These are phyloP conservation scores for Eulemur mongoz DNA, from an alignment of 2,797 vertebrate genomes.

Conservation along the genomic window DNA sequence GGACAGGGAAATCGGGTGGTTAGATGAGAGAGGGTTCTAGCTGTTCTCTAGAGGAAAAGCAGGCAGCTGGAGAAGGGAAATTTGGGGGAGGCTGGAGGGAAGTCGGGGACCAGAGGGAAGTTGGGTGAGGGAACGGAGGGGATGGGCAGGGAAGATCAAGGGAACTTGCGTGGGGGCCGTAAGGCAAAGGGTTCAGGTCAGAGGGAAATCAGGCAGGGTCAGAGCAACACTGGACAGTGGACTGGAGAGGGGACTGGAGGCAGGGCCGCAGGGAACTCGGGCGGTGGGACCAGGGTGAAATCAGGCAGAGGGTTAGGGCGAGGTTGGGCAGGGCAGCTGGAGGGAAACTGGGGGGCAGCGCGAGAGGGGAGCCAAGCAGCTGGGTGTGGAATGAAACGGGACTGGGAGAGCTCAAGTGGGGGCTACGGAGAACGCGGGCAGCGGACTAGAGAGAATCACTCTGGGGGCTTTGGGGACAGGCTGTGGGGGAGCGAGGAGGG, in stretches of 20 bases:
- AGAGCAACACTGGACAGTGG: background rate
- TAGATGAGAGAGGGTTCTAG: background rate
- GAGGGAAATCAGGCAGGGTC: background rate
- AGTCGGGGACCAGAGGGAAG: background rate
- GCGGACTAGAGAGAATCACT: background rate
- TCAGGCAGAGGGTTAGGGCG: background rate
- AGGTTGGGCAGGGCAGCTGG: background rate
- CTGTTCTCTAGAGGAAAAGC: background rate
- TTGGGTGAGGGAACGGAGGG: background rate
- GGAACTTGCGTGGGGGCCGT: background rate
- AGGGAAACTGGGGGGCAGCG: background rate
- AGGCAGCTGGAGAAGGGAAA: background rate
- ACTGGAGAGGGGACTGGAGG: background rate
- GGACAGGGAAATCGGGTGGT: background rate
- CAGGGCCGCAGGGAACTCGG: background rate
- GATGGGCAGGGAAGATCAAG: background rate
- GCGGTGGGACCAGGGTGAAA: background rate
- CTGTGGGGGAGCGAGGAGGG: rapidly evolving
- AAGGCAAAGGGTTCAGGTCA: background rate
- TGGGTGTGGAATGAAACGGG: background rate
- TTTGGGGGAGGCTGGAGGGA: background rate
- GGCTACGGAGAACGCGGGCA: background rate
- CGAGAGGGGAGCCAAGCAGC: background rate
- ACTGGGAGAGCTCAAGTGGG: background rate
- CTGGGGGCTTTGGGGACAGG: background rate